Base-by-base conservation (phyloP, 2,888 invertebrate genomes). In the Dicycla oo region DNA sequence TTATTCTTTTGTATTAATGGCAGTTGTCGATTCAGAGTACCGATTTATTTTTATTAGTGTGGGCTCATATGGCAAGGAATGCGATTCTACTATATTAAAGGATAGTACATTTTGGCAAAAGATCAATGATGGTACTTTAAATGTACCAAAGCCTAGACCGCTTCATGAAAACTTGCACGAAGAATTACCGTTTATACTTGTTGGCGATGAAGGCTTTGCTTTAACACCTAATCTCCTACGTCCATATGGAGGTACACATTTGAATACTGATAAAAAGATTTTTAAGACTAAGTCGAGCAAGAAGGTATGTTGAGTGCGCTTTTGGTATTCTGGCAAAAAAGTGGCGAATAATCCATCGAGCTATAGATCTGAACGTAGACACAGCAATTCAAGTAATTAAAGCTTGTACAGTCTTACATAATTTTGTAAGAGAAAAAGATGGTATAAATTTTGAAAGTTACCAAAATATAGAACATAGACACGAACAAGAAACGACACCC, bases 251-350 rank as follows among this genome's bases (percentile, higher is more conserved):
- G 64, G 65, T 61, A 75, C 67, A 66, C 83, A 88, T 75, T 83
- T 90, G 68, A 72, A 84, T 69, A 66, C 60, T 67, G 58, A 71
- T 45, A 45, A 60, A 81, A 82, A 73, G 67, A 82, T 88, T 73
- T 89, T 86, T 77, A 90, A 73, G 90, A 58, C 58, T 90, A 62
- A 88, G 83, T 77, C 79, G 89, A 71, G 90, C 87, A 38, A 86
- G 90, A 78, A 84, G 87, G 69, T 82, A 86, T 49, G 84, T 87
- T 72, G 89, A 90, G 66, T 84, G 85, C 65, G 76, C 86, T 53
- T 75, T 75, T 68, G 72, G 75, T 64, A 72, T 75, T 64, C 62
- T 75, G 23, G 67, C 75, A 47, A 75, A 75, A 60, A 72, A 65
- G 40, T 71, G 71, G 75, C 47, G 73, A 60, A 69, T 68, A 60